Evolutionary conservation across 2,888 invertebrate genomes (phyloP).

Genomic region (Nesidiocoris tenuis): DNA sequence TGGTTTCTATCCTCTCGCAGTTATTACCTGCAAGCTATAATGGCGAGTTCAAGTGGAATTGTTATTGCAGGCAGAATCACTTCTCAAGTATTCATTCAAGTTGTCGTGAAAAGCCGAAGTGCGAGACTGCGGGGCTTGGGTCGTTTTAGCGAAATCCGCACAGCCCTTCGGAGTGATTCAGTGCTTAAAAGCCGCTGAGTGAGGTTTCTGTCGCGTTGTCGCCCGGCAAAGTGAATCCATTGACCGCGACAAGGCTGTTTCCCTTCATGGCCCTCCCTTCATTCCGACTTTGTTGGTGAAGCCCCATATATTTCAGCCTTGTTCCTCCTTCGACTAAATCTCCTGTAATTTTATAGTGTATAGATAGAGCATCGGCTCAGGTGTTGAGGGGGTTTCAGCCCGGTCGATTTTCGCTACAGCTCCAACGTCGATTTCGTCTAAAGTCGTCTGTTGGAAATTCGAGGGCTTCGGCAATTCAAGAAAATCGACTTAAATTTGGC

Average conservation of each 20-base stretch:
- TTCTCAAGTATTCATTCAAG: not conserved
- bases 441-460: too few relatives aligned
- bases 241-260: conserved; percentile 9
- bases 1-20: too few relatives aligned
- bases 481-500: too few relatives aligned
- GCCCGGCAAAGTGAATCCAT: conserved; percentile 22
- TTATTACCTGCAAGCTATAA: too few relatives aligned
- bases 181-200: not conserved
- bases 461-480: too few relatives aligned
- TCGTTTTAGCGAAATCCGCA: not conserved
- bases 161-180: not conserved
- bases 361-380: not conserved
- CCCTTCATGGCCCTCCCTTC: not conserved
- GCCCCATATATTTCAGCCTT: conserved; percentile 16
- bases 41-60: not conserved
- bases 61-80: not conserved
- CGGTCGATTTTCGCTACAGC: too few relatives aligned
- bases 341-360: conserved; percentile 16
- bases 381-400: not conserved
- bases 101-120: not conserved
- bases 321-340: conserved; percentile 1
- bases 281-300: not conserved
- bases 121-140: not conserved
- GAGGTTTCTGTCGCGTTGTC: conserved; percentile 12
- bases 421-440: too few relatives aligned